Evolutionary conservation across 2,888 invertebrate genomes (phyloP), one percentile per base, ranked within the genome.

Genomic region (Drosophila colorata): DNA sequence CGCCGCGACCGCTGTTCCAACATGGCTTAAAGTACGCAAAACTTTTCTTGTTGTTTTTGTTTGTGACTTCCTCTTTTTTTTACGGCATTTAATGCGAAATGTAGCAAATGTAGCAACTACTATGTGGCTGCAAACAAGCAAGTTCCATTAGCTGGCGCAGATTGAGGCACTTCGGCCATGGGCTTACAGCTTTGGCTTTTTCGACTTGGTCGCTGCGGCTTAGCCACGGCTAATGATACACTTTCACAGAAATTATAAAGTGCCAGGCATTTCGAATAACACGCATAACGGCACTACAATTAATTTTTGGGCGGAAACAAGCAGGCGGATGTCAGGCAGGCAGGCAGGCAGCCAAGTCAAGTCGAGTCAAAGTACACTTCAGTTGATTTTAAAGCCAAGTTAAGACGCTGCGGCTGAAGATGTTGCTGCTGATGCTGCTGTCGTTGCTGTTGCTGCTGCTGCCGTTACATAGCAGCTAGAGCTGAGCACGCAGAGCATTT

Each of bases 371-470:
- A 53, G 48, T 35, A 65, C 69, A 68, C 73, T 84, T 55, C 41
- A 84, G 79, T 79, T 84, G 82, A 79, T 57, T 81, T 85, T 81
- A 83, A 80, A 84, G 76, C 86, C 83, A 78, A 78, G 76, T 69
- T 84, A 86, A 73, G 83, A 53, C 69, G 75, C 60, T 48, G 73
- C 48, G 48, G 65, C 52, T 69, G 66, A 68, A 58, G 78, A 63
- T 69, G 73, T 47, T 52, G 46, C 38, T 48, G 31, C 37, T 60
- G 63, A n/a, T 63, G 63, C 46, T 71, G 33, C n/a, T 43, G 46
- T 33, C 41, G 28, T 23, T 43, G 46, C 38, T 46, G 28, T 23
- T 56, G 68, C 25, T 58, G 63, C 41, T 67, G 48, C 38, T 58
- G 35, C 46, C 67, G 80, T 84, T 70, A 65, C 81, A 84, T 84